Percentiles rank a stretch among this genome's conserved stretches.
Evolutionary conservation across 2,888 invertebrate species (phyloP).

Genomic region (Tanytarsus gracilentus): DNA sequence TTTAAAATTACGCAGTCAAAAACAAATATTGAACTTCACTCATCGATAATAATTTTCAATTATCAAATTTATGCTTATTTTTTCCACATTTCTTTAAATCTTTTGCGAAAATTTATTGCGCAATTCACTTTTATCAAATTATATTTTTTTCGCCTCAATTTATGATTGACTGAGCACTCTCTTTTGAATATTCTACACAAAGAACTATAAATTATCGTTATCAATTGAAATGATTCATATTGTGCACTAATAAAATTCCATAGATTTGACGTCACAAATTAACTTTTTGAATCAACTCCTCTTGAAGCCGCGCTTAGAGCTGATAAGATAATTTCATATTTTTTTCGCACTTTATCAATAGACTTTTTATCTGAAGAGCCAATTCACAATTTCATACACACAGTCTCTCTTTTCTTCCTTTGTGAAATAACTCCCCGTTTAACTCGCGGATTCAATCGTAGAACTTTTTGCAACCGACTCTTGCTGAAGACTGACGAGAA

Average conservation of each 20-base stretch:
- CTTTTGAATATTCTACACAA: no score
- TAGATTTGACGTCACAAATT: not conserved
- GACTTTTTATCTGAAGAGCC: not conserved
- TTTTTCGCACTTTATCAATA: not conserved
- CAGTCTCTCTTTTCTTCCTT: not conserved
- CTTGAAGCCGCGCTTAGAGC: not conserved
- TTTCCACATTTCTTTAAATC: not conserved
- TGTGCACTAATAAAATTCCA: not conserved
- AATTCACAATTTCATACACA: slow-evolving; percentile 4
- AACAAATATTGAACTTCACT: not conserved
- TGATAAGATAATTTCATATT: slow-evolving; percentile 7
- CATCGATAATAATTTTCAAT: not conserved
- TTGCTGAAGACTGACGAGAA: not conserved
- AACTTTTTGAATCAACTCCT: not conserved
- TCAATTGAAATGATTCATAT: no score
- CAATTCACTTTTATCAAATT: slow-evolving; percentile 8
- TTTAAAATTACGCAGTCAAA: not conserved
- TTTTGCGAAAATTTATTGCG: not conserved
- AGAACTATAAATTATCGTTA: no score
- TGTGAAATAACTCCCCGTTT: not conserved
- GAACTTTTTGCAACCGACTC: not conserved
- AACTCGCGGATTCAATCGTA: no score
- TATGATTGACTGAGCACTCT: no score
- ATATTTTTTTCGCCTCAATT: no score
- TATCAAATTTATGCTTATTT: not conserved